phyloP scores from a whole-genome alignment of 1,140 invertebrate genomes.

The Musca domestica region DNA sequence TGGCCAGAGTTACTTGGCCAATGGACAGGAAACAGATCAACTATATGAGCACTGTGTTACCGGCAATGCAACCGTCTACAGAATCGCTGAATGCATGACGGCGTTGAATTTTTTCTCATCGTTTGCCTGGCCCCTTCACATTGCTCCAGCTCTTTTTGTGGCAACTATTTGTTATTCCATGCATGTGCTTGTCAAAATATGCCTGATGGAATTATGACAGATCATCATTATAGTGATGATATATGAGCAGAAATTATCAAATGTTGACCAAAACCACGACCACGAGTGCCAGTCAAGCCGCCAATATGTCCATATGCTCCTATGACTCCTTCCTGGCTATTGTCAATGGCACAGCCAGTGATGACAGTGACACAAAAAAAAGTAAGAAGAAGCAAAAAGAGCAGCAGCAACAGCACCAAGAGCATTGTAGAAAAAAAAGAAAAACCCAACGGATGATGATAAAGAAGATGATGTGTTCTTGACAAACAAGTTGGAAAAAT shows the following conservation, averaged over 20 bases:
- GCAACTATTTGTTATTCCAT: constrained; percentile 22
- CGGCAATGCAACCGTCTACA: too few relatives aligned
- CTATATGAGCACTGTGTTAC: background rate
- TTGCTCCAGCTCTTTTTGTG: background rate
- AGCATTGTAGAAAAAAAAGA: background rate
- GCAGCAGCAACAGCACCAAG: background rate
- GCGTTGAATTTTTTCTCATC: background rate
- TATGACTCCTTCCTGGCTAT: too few relatives aligned
- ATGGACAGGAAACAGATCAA: constrained; percentile 19
- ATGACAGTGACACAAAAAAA: background rate
- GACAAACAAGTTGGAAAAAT: constrained; percentile 22
- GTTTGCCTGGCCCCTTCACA: background rate
- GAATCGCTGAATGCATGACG: too few relatives aligned
- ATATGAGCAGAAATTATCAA: constrained; percentile 21
- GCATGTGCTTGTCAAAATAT: constrained; percentile 28
- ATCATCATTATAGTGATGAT: constrained; percentile 28
- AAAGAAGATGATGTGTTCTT: background rate
- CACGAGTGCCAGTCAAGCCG: too few relatives aligned
- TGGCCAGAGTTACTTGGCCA: too few relatives aligned
- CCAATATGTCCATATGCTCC: too few relatives aligned
- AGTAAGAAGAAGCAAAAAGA: background rate
- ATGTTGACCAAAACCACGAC: too few relatives aligned
- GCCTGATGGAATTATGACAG: constrained; percentile 30
- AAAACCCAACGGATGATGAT: background rate
- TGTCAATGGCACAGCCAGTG: background rate